Percentiles rank a stretch among this genome's conserved stretches.
Conservation (phyloP, 2,888 invertebrate genomes). For the Argyresthia goedartella region DNA sequence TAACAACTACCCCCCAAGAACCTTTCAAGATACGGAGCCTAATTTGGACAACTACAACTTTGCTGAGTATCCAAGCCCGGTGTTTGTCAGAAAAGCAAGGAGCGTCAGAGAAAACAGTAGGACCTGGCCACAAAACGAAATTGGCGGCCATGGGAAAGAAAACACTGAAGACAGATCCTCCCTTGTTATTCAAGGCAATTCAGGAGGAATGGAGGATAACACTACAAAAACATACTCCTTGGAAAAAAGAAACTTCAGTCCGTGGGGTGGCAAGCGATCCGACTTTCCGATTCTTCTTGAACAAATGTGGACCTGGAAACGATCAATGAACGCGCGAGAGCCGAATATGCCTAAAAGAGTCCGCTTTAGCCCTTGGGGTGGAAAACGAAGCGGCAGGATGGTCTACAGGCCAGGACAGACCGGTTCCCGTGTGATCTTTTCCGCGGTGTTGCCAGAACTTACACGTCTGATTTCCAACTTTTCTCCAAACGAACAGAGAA, state of each 20-base stretch:
- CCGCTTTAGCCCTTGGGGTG: conserved; percentile 62
- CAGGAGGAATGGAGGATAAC: too few relatives aligned
- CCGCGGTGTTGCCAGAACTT: conserved; percentile 44
- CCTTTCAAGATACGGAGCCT: too few relatives aligned
- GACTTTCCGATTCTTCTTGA: conserved; percentile 23
- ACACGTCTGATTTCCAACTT: conserved; percentile 45
- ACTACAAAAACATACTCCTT: too few relatives aligned
- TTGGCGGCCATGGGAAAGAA: not conserved
- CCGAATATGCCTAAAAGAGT: conserved; percentile 61
- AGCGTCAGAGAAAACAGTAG: too few relatives aligned
- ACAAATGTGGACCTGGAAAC: conserved; percentile 55
- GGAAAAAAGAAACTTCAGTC: conserved; percentile 48
- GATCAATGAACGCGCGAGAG: conserved; percentile 36
- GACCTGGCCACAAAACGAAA: not conserved
- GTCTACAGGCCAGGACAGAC: conserved; percentile 44
- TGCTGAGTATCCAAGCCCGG: too few relatives aligned
- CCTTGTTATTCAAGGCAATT: too few relatives aligned
- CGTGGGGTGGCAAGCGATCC: conserved; percentile 56
- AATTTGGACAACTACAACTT: too few relatives aligned
- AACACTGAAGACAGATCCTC: not conserved
- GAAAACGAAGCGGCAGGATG: conserved; percentile 54
- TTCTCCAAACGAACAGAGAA: conserved; percentile 26
- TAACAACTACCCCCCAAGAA: conserved; percentile 21
- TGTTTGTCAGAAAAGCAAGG: too few relatives aligned
- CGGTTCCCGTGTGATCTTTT: conserved; percentile 43